Evolutionary conservation across 1,140 invertebrate genomes (phyloP).

Genomic region (Akabosia matsudoensis): DNA sequence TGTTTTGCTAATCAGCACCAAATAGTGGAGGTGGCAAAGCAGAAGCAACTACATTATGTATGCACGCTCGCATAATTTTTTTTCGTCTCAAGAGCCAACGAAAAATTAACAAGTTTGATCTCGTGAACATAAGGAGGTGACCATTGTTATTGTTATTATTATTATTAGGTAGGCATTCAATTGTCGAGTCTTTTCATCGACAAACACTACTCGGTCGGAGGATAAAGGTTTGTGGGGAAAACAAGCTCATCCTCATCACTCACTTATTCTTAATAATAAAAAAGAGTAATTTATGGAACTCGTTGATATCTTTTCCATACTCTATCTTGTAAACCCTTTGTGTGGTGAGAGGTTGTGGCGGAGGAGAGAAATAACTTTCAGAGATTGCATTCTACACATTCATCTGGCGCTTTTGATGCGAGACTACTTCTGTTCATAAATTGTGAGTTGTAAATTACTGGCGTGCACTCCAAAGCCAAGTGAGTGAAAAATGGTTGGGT

Average conservation of each 20-base stretch:
- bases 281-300: constrained; percentile 16
- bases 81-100: neutral
- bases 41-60: no score
- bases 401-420: no score
- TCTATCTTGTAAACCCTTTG: neutral
- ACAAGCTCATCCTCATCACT: neutral
- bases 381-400: neutral
- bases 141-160: neutral
- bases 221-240: neutral
- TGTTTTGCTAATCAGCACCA: neutral
- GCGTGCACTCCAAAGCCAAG: neutral
- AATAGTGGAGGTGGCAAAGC: no score
- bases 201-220: neutral
- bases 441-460: neutral
- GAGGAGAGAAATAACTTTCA: neutral
- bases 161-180: neutral
- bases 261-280: constrained; percentile 16
- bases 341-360: neutral
- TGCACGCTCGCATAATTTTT: no score
- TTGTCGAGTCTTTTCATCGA: neutral
- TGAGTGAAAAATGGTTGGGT: neutral
- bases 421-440: no score
- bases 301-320: neutral
- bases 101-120: constrained; percentile 21
- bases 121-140: neutral